These are phyloP conservation scores for Pegoplata infirma DNA, from an alignment of 2,888 invertebrate genomes.

Conservation along the genomic window DNA sequence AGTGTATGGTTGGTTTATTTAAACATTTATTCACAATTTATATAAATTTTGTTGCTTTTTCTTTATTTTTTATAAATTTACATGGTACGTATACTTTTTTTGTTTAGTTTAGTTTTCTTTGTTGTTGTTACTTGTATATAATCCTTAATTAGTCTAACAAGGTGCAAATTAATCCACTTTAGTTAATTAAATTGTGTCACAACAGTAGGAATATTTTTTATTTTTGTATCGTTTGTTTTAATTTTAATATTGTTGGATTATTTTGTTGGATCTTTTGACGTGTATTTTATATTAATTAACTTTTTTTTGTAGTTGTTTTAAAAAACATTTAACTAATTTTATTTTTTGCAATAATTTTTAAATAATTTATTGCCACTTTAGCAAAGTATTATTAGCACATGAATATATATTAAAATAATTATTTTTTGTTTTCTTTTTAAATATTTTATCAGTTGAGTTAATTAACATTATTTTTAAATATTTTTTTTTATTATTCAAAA, in stretches of 20 bases:
- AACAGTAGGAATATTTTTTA: constrained; percentile 7
- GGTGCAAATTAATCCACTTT: constrained; percentile 77
- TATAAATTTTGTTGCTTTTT: constrained; percentile 54
- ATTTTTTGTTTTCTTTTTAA: too few species aligned
- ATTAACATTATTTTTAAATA: too few species aligned
- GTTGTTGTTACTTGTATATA: too few species aligned
- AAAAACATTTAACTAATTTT: background rate
- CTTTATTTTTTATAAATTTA: constrained; percentile 1
- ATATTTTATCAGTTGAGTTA: too few species aligned
- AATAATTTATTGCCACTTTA: background rate
- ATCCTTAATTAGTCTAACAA: constrained; percentile 77
- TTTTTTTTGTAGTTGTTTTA: background rate
- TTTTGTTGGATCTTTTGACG: too few species aligned
- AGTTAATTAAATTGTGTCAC: constrained; percentile 73
- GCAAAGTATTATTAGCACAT: too few species aligned
- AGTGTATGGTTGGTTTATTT: background rate
- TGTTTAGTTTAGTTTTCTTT: constrained; percentile 58
- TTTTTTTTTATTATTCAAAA: too few species aligned
- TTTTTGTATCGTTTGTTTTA: background rate
- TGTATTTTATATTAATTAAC: background rate
- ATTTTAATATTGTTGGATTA: background rate
- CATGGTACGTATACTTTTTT: background rate
- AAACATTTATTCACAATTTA: constrained; percentile 12
- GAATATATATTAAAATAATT: too few species aligned
- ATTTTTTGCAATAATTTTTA: background rate